Evolutionary conservation across 2,113 vertebrate genomes (phyloP).

Genomic region (Arothron firmamentum): DNA sequence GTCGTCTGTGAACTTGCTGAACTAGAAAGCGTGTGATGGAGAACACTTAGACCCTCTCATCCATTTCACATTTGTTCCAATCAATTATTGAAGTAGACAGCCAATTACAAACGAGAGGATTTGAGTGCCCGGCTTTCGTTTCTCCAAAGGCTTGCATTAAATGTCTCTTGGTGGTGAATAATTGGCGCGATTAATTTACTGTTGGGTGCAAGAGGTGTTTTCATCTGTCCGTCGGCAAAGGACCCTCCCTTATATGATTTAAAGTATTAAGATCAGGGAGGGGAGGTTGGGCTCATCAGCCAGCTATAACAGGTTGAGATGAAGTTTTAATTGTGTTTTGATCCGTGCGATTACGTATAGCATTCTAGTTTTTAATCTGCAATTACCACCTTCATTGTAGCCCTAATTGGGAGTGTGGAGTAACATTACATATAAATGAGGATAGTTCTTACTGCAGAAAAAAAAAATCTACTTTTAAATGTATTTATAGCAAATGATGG

Average conservation of each 20-base stretch:
- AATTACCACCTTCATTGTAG: slow-evolving; percentile 71
- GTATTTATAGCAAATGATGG: not conserved
- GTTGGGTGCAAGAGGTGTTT: slow-evolving; percentile 72
- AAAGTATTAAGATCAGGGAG: slow-evolving; percentile 66
- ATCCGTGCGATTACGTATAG: slow-evolving; percentile 71
- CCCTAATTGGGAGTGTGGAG: slow-evolving; percentile 62
- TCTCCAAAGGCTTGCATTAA: slow-evolving; percentile 76
- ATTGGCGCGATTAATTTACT: slow-evolving; percentile 79
- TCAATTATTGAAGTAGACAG: slow-evolving; percentile 83
- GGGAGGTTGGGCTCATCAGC: slow-evolving; percentile 43
- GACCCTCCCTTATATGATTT: slow-evolving; percentile 67
- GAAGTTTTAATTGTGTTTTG: slow-evolving; percentile 77
- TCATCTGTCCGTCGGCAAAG: slow-evolving; percentile 66
- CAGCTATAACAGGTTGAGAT: slow-evolving; percentile 64
- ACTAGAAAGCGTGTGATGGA: slow-evolving; percentile 75
- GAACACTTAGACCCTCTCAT: slow-evolving; percentile 79
- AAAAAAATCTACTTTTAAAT: slow-evolving; percentile 19
- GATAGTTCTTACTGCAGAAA: slow-evolving; percentile 32
- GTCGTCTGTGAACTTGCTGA: slow-evolving; percentile 65
- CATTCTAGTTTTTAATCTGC: slow-evolving; percentile 70
- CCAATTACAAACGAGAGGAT: slow-evolving; percentile 81
- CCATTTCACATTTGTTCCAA: slow-evolving; percentile 83
- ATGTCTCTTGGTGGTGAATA: slow-evolving; percentile 74
- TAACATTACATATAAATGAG: slow-evolving; percentile 63
- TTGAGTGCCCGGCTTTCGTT: slow-evolving; percentile 73